Base-by-base conservation (phyloP, 2,797 vertebrate species). In the Arctocebus calabarensis region DNA sequence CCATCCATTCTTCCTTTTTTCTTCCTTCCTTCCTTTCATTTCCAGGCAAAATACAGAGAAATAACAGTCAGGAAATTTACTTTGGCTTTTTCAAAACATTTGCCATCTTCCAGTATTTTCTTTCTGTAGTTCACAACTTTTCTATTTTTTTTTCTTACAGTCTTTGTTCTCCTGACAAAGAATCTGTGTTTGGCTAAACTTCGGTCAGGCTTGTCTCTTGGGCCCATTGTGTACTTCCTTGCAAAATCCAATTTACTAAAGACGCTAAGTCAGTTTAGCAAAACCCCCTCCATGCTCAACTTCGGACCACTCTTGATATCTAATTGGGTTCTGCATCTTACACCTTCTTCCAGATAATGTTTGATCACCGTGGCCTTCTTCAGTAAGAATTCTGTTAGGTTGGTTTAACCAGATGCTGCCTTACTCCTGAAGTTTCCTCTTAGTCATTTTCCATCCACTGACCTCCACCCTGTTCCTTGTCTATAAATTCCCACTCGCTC, bases 21-120 rank as follows among this genome's bases (percentile, higher is more conserved):
- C 34, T 22, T 40, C 12, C 25, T 48, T 22, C 10, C 29, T 59
- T 62, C 27, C 40, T 86, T 84, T 75, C 9, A 57, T 29, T 27
- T 55, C 90, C 85, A 94, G 74, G 20, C 25, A 81, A 89, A 91
- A 59, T 19, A 84, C 14, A 74, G 82, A 88, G 27, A 89, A 73
- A 74, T 64, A 89, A 93, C 7, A 75, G 20, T 17, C 64, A 1
- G 37, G 25, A 93, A 52, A n/a, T 70, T 55, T 52, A 77, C 40
- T 64, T 84, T 91, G 82, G 20, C 62, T 91, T 87, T 91, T 59
- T 89, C 61, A 83, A 32, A 81, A 48, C 4, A 23, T 82, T 7
- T 7, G 87, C 34, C 13, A 27, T 73, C 32, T 70, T 73, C 22
- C 3, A 78, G 20, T 43, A 81, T 32, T 40, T 78, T 78, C 23